Conservation (phyloP, 2,888 invertebrate species). For the Hypolimnas misippus region DNA sequence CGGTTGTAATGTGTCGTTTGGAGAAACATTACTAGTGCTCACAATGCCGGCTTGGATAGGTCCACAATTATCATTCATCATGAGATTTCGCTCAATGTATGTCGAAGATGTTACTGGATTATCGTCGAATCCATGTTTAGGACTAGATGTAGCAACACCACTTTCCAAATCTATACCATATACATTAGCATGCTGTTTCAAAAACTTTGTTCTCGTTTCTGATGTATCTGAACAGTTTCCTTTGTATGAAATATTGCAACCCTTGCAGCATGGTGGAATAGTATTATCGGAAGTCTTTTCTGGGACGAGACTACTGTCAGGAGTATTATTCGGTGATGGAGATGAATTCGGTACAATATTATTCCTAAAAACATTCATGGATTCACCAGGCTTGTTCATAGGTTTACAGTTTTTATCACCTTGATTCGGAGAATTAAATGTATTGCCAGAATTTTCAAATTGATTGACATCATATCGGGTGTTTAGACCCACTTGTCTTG, state of each 20-base stretch:
- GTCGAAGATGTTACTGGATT: slow-evolving; percentile 89
- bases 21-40: slow-evolving; percentile 92
- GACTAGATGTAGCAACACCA: slow-evolving; percentile 73
- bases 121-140: slow-evolving; percentile 80
- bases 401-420: slow-evolving; percentile 59
- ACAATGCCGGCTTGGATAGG: slow-evolving; percentile 94
- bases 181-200: slow-evolving; percentile 63
- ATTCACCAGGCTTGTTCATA: slow-evolving; percentile 57
- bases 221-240: slow-evolving; percentile 66
- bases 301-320: slow-evolving; percentile 75
- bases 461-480: slow-evolving; percentile 63
- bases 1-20: slow-evolving; percentile 80
- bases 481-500: slow-evolving; percentile 84
- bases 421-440: slow-evolving; percentile 58
- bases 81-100: slow-evolving; percentile 82
- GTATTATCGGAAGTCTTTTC: slow-evolving; percentile 65
- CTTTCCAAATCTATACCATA: slow-evolving; percentile 79
- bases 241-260: slow-evolving; percentile 75
- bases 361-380: slow-evolving; percentile 61
- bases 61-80: slow-evolving; percentile 85
- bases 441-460: slow-evolving; percentile 58
- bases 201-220: slow-evolving; percentile 70
- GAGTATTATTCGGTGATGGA: slow-evolving; percentile 73
- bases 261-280: slow-evolving; percentile 78
- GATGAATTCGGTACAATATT: slow-evolving; percentile 68